These are phyloP conservation scores for Agonopterix arenella DNA, from an alignment of 2,888 invertebrate genomes.

Conservation along the genomic window DNA sequence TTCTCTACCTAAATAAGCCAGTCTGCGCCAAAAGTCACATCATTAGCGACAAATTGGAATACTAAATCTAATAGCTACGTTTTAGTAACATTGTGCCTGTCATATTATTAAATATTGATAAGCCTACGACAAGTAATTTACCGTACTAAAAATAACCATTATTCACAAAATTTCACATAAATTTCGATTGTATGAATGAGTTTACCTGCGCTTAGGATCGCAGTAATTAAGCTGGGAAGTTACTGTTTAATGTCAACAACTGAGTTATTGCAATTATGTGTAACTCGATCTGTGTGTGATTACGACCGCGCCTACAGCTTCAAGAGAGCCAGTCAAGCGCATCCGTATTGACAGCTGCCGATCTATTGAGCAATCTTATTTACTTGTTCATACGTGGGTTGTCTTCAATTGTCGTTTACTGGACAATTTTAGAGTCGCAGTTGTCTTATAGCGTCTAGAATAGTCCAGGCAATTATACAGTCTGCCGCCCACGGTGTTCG, in stretches of 20 bases:
- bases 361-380: slow-evolving; percentile 19
- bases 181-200: too few relatives aligned
- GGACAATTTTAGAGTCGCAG: slow-evolving; percentile 34
- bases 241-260: slow-evolving; percentile 1
- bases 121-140: too few relatives aligned
- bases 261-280: slow-evolving; percentile 9
- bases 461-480: slow-evolving; percentile 29
- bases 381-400: slow-evolving; percentile 31
- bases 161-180: too few relatives aligned
- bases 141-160: too few relatives aligned
- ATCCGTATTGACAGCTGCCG: slow-evolving; percentile 13
- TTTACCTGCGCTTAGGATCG: too few relatives aligned
- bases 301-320: slow-evolving; percentile 26
- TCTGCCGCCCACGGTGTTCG: slow-evolving; percentile 27
- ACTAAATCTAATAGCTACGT: not conserved
- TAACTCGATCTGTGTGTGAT: slow-evolving; percentile 5
- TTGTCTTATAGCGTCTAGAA: slow-evolving; percentile 15
- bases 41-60: slow-evolving; percentile 15
- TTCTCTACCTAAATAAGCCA: slow-evolving; percentile 21
- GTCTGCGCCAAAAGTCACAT: slow-evolving; percentile 27
- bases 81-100: too few relatives aligned
- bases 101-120: too few relatives aligned
- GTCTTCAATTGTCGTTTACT: slow-evolving; percentile 33
- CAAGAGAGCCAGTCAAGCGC: slow-evolving; percentile 26
- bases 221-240: too few relatives aligned